Conservation (phyloP, 2,113 vertebrate genomes). For the Erinaceus europaeus region DNA sequence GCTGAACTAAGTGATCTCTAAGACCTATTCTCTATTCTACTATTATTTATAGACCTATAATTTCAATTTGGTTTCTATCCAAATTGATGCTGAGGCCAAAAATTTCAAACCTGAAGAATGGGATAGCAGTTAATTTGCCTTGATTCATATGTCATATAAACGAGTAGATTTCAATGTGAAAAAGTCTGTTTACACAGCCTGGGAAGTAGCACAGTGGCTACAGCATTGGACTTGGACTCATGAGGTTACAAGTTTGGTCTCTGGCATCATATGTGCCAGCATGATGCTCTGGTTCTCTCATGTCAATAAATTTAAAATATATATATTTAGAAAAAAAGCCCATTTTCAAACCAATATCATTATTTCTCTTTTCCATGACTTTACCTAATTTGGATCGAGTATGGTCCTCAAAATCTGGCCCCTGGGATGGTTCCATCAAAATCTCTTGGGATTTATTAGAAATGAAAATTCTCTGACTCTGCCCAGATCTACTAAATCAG, state of each 20-base stretch:
- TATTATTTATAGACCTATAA: conserved; percentile 18
- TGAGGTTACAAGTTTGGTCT: too few species aligned
- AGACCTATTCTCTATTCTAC: neutral
- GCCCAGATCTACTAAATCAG: neutral
- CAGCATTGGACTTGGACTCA: too few species aligned
- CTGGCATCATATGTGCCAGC: too few species aligned
- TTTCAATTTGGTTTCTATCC: neutral
- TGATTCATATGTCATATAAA: neutral
- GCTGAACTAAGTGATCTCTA: neutral
- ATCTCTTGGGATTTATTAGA: neutral
- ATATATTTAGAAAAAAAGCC: too few species aligned
- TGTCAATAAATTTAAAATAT: too few species aligned
- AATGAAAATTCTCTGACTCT: neutral
- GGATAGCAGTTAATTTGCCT: neutral
- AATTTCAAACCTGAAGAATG: neutral
- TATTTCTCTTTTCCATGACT: neutral
- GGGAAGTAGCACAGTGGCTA: too few species aligned
- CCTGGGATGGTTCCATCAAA: neutral
- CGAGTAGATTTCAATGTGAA: neutral
- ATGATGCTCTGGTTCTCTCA: too few species aligned
- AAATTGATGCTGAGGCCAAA: neutral
- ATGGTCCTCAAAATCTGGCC: neutral
- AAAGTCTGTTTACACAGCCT: neutral
- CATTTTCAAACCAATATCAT: too few species aligned
- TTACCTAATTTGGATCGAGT: neutral